Percentiles rank a stretch among this genome's conserved stretches.
phyloP scores from a whole-genome alignment of 2,113 vertebrate species.

The Rhinopomastus cyanomelas region DNA sequence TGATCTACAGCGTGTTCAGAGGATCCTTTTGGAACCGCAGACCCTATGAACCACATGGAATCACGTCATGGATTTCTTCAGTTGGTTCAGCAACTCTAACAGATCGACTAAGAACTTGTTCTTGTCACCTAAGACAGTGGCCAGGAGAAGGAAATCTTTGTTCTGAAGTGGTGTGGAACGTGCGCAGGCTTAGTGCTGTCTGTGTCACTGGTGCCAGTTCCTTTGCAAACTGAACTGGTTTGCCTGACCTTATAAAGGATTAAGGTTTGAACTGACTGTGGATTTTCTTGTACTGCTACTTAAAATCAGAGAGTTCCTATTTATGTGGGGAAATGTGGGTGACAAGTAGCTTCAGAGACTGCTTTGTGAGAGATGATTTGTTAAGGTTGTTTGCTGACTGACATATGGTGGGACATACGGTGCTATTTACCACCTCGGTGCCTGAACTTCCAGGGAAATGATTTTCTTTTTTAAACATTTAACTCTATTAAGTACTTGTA shows the following conservation, averaged over 20 bases:
- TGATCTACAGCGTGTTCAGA: background rate
- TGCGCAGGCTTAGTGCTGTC: no score
- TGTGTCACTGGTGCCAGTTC: background rate
- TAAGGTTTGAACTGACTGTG: accelerated
- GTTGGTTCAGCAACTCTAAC: background rate
- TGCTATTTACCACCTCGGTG: slow-evolving; percentile 54
- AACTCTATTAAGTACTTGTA: slow-evolving; percentile 37
- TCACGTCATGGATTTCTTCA: accelerated
- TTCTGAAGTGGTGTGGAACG: background rate
- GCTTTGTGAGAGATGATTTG: background rate
- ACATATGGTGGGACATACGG: slow-evolving; percentile 55
- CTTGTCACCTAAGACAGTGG: background rate
- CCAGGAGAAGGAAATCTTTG: background rate
- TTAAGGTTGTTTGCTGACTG: slow-evolving; percentile 46
- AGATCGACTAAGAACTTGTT: background rate
- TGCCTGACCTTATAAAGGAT: background rate
- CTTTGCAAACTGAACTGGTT: background rate
- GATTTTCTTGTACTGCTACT: background rate
- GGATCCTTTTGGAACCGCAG: background rate
- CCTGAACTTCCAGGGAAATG: background rate
- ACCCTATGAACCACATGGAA: background rate
- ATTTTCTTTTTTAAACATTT: slow-evolving; percentile 26
- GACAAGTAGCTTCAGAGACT: background rate
- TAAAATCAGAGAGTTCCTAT: background rate
- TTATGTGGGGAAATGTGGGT: background rate